phyloP scores from a whole-genome alignment of 2,113 vertebrate genomes.

The Bos javanicus region DNA sequence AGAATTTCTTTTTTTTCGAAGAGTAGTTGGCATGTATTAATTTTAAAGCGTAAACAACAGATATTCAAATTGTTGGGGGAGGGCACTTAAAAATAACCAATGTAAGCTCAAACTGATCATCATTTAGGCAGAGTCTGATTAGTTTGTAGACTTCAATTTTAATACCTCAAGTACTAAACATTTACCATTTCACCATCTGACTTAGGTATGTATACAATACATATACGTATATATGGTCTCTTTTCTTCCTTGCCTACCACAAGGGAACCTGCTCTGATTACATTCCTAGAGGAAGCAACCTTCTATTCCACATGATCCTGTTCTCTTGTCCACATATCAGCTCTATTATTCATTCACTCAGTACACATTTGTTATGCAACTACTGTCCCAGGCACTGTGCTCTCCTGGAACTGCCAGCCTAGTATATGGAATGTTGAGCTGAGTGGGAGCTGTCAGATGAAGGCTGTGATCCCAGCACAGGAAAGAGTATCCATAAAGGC shows the following conservation, averaged over 20 bases:
- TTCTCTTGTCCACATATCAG: neutral
- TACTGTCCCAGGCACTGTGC: neutral
- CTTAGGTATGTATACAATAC: neutral
- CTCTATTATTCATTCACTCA: neutral
- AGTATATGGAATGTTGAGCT: neutral
- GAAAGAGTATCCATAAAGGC: neutral
- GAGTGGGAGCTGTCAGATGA: neutral
- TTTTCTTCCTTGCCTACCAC: neutral
- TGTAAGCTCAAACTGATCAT: neutral
- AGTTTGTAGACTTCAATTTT: neutral
- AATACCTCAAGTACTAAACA: neutral
- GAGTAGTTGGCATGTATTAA: neutral
- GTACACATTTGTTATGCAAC: neutral
- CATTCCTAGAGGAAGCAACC: neutral
- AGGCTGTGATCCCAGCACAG: neutral
- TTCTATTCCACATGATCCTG: neutral
- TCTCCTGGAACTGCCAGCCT: neutral
- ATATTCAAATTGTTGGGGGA: neutral
- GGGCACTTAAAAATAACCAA: neutral
- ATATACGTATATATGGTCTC: neutral
- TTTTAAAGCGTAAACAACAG: neutral
- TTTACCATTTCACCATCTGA: neutral
- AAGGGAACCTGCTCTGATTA: neutral
- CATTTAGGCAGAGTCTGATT: neutral
- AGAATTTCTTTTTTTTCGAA: neutral